Evolutionary conservation across 2,797 vertebrate species (phyloP), one percentile per base, ranked within the genome.

Genomic region (Pseudomugil tenellus): DNA sequence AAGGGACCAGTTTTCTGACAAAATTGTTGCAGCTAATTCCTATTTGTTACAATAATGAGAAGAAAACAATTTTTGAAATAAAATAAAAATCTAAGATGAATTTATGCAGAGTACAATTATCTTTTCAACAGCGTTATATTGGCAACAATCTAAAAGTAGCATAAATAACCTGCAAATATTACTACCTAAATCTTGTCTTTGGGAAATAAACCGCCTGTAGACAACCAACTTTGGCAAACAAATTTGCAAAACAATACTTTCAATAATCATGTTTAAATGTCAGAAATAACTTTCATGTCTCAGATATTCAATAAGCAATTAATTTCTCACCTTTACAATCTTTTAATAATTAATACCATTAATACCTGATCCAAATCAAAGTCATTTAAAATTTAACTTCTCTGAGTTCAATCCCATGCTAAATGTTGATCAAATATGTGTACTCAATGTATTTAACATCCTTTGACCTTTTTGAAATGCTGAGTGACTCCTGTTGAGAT

Each of bases 241-340:
- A 37, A 48, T 39, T 26, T 41, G 12, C 26, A 52, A 52, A 64
- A 60, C 35, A 34, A 53, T 13, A 21, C n/a, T 39, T 35, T 54
- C 17, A 53, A 37, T 16, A 37, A 23, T 7, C 3, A 21, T 7
- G 48, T 54, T 29, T 64, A 31, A 72, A 72, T 76, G 73, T 51
- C 61, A 74, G 49, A 25, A 16, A 21, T 48, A 28, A 31, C 60
- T 28, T 41, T 34, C 53, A 63, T 19, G 52, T 59, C 48, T 43
- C 25, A 74, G 46, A 53, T 48, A 62, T 39, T 66, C 28, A 57
- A 46, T 58, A 68, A 68, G 67, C 48, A 66, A 46, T 62, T 69
- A 43, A 34, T 28, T 49, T 61, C 37, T 41, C 28, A 31, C 57
- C 56, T 68, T 52, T 28, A n/a, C n/a, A 3, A 53, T 35, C 52